Evolutionary conservation across 2,888 invertebrate species (phyloP), one percentile per base, ranked within the genome.

Genomic region (Hoplodrina blanda): DNA sequence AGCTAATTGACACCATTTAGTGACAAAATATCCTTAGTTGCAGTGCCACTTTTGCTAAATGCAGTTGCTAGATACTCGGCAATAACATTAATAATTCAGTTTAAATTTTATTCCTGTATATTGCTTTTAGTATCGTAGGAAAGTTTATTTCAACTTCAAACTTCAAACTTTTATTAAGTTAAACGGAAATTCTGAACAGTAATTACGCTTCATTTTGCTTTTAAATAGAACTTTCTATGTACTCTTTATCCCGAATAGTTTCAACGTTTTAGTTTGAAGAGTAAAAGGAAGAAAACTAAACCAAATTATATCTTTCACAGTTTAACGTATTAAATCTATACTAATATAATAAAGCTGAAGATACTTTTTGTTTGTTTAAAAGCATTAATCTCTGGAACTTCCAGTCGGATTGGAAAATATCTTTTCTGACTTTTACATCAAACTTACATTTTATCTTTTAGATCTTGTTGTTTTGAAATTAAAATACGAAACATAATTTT

Each of bases 101-200:
- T 57, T 33, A 10, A 75, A 71, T 65, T 75, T 15, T 50, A 72
- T 74, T 74, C 46, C 15, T n/a, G 17, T 30, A 25, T 65, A 65
- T 69, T 64, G 59, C 66, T 55, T 73, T 76, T 65, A 54, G 57
- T 49, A 11, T 65, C 17, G 20, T 46, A n/a, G 13, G 2, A 56
- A 73, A 69, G 57, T 83, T 65, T 65, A 59, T 70, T 67, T 33
- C 52, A 60, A 76, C 55, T 65, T 65, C 49, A 62, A 52, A 69
- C 25, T 60, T n/a, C 13, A 59, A 76, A 80, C 56, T 65, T 78
- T 78, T 81, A 72, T 81, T 55, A 59, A 54, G 53, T 68, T 76
- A 44, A 54, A 56, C 10, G 17, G 44, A 37, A 75, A 61, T 61
- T 63, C 20, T 53, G 52, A 61, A 75, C 33, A 49, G 55, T 56